These are phyloP conservation scores for Erythrocebus patas DNA, from an alignment of 2,113 vertebrate species.

Conservation along the genomic window DNA sequence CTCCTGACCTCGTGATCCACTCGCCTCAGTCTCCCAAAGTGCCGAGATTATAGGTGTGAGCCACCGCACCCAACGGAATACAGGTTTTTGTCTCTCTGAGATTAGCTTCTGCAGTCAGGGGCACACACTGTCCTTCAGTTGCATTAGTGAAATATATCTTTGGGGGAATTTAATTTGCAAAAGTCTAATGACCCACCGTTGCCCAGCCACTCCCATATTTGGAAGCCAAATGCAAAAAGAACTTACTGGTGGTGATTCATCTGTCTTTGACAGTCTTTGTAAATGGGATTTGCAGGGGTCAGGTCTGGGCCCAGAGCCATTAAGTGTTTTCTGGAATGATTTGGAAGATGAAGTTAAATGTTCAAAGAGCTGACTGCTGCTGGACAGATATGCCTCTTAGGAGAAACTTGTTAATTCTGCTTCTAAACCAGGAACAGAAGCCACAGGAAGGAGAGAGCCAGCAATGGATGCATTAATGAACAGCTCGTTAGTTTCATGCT, in stretches of 20 bases:
- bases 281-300: constrained; percentile 64
- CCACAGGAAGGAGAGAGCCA: not conserved
- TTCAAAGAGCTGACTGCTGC: constrained; percentile 56
- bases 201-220: constrained; percentile 39
- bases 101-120: not conserved
- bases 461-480: constrained; percentile 15
- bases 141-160: constrained; percentile 44
- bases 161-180: constrained; percentile 62
- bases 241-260: constrained; percentile 59
- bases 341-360: constrained; percentile 46
- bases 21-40: no score
- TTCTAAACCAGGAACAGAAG: constrained; percentile 47
- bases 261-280: constrained; percentile 26
- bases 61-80: not conserved
- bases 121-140: not conserved
- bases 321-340: constrained; percentile 55
- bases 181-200: constrained; percentile 43
- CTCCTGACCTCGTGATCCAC: no score
- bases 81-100: not conserved
- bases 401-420: constrained; percentile 62
- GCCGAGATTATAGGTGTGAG: no score
- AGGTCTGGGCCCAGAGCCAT: constrained; percentile 60
- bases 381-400: constrained; percentile 34
- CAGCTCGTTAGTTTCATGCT: constrained; percentile 49
- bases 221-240: constrained; percentile 51